Evolutionary conservation across 2,888 invertebrate species (phyloP).

Genomic region (Syrista parreyssii): DNA sequence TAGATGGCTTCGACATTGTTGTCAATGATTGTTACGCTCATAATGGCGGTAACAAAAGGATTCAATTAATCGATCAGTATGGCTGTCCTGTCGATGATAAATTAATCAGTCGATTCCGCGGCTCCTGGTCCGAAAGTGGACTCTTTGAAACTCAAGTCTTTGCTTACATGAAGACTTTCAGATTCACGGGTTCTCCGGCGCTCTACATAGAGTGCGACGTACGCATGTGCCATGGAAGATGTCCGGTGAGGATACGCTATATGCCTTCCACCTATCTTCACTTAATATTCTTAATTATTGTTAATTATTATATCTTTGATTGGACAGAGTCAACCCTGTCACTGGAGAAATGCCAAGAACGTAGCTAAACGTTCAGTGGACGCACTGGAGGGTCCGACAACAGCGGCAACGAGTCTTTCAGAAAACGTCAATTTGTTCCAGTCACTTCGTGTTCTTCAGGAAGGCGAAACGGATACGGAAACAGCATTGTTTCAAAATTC

Average conservation of each 20-base stretch:
- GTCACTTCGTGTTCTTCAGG: slow-evolving; percentile 86
- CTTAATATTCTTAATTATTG: neutral
- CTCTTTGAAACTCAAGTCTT: slow-evolving; percentile 94
- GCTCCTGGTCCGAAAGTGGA: slow-evolving; percentile 92
- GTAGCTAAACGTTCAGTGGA: slow-evolving; percentile 79
- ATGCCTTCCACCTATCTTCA: neutral
- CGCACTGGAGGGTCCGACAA: slow-evolving; percentile 63
- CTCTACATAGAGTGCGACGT: slow-evolving; percentile 95
- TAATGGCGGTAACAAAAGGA: slow-evolving; percentile 91
- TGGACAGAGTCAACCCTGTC: slow-evolving; percentile 89
- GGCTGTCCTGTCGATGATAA: slow-evolving; percentile 95
- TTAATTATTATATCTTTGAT: neutral
- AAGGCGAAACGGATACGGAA: slow-evolving; percentile 81
- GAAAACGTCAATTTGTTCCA: slow-evolving; percentile 93
- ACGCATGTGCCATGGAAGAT: slow-evolving; percentile 93
- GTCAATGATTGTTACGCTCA: slow-evolving; percentile 95
- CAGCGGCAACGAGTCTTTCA: slow-evolving; percentile 71
- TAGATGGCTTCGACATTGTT: slow-evolving; percentile 94
- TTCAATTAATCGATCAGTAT: slow-evolving; percentile 91
- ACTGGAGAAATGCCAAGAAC: slow-evolving; percentile 90
- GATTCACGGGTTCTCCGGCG: slow-evolving; percentile 94
- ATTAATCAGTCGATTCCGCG: slow-evolving; percentile 89
- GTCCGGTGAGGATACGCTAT: slow-evolving; percentile 77
- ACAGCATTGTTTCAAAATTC: slow-evolving; percentile 56
- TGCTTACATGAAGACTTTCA: slow-evolving; percentile 94